Base-by-base conservation (phyloP, 2,888 invertebrate species). In the Trissonchulus sp. region DNA sequence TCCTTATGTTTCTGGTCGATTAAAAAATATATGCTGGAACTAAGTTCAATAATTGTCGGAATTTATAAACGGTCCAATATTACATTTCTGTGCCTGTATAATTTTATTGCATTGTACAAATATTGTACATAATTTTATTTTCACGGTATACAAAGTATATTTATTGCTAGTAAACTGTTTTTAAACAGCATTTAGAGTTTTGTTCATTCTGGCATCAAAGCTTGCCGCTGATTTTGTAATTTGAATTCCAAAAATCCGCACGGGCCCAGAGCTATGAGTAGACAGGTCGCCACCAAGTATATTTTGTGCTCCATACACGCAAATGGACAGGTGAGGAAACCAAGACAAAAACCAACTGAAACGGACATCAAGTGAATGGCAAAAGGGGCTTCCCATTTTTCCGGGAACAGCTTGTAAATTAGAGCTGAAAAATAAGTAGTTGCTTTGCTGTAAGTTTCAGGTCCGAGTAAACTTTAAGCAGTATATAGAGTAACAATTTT, bases 331-430 rank as follows among this genome's bases (percentile, higher is more conserved):
- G 34, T 62, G 28, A 48, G 31, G 30, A 72, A 72, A 8, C 73
- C 63, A 8, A 72, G 3, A 8, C 31, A 2, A n/a, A 63, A 23
- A 28, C 73, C 73, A 63, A 72, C 3, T 23, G 73, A 15, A 8
- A n/a, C 2, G 3, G 63, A 68, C 63, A 72, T 65, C 8, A 31
- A 72, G 60, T 65, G 63, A 23, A 8, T 3, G 60, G 73, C 63
- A 33, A 62, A 72, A 2, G 73, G 60, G 8, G 63, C 63, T 63
- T 72, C 73, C 73, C 73, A 72, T 72, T 72, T 23, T 72, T 72
- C 73, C 8, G 73, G 73, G 28, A 72, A 72, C 28, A 28, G 63
- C 28, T 72, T 23, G 30, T 72, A 72, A 31, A 72, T 34, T 15
- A 63, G 23, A n/a, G 73, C 73, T 72, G 30, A 63, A 72, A 71